Conservation (phyloP, 1,140 invertebrate genomes). For the Himalopsyche phryganea region DNA sequence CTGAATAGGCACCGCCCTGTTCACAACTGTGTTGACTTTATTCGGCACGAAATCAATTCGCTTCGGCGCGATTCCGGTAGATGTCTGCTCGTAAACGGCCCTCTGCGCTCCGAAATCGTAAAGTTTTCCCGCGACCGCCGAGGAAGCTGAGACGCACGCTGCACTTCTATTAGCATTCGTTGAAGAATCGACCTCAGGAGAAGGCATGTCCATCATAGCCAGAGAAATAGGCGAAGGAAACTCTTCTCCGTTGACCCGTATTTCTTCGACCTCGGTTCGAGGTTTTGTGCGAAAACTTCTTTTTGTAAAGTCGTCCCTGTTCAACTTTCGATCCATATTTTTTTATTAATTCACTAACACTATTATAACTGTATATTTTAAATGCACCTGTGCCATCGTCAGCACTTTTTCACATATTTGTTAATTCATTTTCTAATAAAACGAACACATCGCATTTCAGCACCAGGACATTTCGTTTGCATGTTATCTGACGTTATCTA, state of each 20-base stretch:
- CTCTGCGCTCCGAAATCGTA: conserved; percentile 31
- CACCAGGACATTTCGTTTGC: no score
- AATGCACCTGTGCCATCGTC: no score
- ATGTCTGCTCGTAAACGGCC: conserved; percentile 43
- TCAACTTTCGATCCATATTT: conserved; percentile 49
- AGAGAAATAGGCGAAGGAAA: conserved; percentile 45
- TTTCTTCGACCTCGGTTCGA: conserved; percentile 18
- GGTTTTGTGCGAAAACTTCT: conserved; percentile 50
- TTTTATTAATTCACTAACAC: no score
- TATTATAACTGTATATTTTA: no score
- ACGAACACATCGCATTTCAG: no score
- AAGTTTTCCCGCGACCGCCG: conserved; percentile 4
- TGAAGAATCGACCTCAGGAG: neutral
- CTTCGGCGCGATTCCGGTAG: conserved; percentile 45
- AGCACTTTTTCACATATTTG: no score
- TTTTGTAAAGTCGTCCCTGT: conserved; percentile 49
- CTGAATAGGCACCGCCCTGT: conserved; percentile 45
- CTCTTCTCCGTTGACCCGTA: neutral
- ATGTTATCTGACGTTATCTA: no score
- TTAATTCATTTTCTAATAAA: no score
- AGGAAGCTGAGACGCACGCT: conserved; percentile 16
- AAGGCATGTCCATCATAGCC: conserved; percentile 47
- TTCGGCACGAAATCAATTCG: conserved; percentile 42
- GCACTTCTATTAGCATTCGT: conserved; percentile 16
- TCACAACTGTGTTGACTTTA: conserved; percentile 41